Conservation (phyloP, 2,797 vertebrate species). For the Neosalanx taihuensis region DNA sequence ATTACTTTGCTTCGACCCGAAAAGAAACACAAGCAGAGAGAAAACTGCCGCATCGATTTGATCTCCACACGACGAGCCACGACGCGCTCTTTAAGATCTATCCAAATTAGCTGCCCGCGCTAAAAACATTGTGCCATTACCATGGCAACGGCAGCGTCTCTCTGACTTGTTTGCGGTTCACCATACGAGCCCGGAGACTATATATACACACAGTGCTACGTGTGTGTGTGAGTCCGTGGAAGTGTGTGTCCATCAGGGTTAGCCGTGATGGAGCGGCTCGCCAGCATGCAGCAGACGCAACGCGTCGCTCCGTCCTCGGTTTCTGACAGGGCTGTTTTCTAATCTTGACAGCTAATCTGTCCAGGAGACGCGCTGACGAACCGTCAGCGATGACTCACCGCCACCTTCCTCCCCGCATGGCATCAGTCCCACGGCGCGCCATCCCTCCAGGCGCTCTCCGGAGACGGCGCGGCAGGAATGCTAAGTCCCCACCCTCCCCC, state of each 20-base stretch:
- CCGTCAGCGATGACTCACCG: slow-evolving; percentile 45
- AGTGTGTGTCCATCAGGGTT: slow-evolving; percentile 9
- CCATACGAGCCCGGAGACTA: no score
- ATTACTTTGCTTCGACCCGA: slow-evolving; percentile 6
- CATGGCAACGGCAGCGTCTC: slow-evolving; percentile 3
- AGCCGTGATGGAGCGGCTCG: slow-evolving; percentile 43
- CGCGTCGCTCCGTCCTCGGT: slow-evolving; percentile 59
- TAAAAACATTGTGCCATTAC: slow-evolving; percentile 43
- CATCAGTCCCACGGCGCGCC: slow-evolving; percentile 24
- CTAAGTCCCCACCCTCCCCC: no score
- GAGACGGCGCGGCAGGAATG: no score
- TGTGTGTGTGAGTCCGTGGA: neutral
- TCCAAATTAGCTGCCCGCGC: slow-evolving; percentile 43
- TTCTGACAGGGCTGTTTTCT: slow-evolving; percentile 65
- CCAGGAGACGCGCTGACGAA: slow-evolving; percentile 65
- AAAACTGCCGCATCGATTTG: slow-evolving; percentile 44
- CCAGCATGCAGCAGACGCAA: slow-evolving; percentile 57
- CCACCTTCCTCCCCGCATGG: slow-evolving; percentile 30
- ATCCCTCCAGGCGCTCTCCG: slow-evolving; percentile 24
- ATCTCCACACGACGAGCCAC: slow-evolving; percentile 40
- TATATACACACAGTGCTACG: neutral
- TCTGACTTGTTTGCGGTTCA: no score
- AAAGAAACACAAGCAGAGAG: slow-evolving; percentile 30
- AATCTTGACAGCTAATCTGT: slow-evolving; percentile 78
- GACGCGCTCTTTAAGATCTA: slow-evolving; percentile 42